phyloP scores from a whole-genome alignment of 1,140 invertebrate species.

The Papilio dardanus region DNA sequence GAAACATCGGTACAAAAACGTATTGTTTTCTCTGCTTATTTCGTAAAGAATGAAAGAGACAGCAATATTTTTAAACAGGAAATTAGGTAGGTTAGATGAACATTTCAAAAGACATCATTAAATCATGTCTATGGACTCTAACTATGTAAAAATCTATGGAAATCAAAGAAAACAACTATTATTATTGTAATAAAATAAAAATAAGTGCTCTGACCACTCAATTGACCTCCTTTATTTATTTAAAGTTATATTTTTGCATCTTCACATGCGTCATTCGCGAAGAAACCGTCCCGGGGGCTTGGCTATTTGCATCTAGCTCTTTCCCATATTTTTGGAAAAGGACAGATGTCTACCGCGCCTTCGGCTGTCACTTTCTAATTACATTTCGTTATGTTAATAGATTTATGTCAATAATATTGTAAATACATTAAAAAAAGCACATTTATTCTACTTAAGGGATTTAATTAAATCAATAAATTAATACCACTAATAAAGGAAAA shows the following conservation, averaged over 20 bases:
- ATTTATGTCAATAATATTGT: too few species aligned
- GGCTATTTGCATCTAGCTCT: not conserved
- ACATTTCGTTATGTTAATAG: not conserved
- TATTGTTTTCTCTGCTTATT: not conserved
- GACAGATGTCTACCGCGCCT: not conserved
- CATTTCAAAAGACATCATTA: too few species aligned
- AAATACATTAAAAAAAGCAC: too few species aligned
- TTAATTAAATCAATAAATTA: too few species aligned
- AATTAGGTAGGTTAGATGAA: not conserved
- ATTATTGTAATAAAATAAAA: not conserved
- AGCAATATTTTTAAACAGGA: not conserved
- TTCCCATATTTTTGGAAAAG: not conserved
- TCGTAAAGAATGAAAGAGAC: not conserved
- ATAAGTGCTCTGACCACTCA: not conserved
- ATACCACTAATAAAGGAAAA: too few species aligned
- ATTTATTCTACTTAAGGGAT: too few species aligned
- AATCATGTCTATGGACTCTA: too few species aligned
- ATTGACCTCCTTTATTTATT: constrained; percentile 5
- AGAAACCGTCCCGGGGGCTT: not conserved
- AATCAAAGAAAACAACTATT: too few species aligned
- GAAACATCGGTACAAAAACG: not conserved
- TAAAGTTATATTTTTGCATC: constrained; percentile 6
- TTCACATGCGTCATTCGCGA: not conserved
- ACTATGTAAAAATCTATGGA: too few species aligned
- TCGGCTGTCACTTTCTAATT: not conserved